Percentiles rank a stretch among this genome's conserved stretches.
Evolutionary conservation across 2,888 invertebrate species (phyloP).

Genomic region (Cephonodes hylas): DNA sequence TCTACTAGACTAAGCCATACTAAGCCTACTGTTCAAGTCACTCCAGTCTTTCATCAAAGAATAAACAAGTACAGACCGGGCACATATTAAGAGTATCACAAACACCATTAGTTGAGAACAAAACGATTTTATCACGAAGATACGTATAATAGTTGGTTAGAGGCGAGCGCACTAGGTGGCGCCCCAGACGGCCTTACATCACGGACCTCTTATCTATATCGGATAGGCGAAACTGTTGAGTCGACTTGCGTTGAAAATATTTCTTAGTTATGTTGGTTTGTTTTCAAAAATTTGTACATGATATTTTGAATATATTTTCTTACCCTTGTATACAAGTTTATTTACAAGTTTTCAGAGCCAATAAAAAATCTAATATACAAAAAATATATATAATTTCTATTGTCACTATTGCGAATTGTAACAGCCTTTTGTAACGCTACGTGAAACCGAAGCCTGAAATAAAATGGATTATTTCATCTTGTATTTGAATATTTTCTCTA

Average conservation of each 20-base stretch:
- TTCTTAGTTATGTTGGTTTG: neutral
- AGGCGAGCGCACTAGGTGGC: conserved; percentile 55
- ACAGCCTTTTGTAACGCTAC: no score
- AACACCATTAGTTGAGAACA: conserved; percentile 11
- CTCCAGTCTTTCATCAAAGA: no score
- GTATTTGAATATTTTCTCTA: no score
- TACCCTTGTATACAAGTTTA: neutral
- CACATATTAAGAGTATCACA: conserved; percentile 11
- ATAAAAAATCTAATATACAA: no score
- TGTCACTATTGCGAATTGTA: no score
- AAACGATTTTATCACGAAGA: conserved; percentile 28
- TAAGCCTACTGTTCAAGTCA: no score
- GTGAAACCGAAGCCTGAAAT: no score
- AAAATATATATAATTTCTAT: no score
- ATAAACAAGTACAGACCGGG: neutral
- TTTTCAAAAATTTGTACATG: neutral
- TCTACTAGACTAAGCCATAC: no score
- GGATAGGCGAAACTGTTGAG: conserved; percentile 39
- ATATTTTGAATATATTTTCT: no score
- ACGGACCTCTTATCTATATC: conserved; percentile 57
- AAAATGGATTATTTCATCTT: no score
- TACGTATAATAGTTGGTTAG: conserved; percentile 24
- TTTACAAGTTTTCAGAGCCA: no score
- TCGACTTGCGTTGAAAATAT: conserved; percentile 21
- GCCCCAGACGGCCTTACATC: conserved; percentile 51